Evolutionary conservation across 2,113 vertebrate genomes (phyloP), one percentile per base, ranked within the genome.

Genomic region (Zosterops japonicus): DNA sequence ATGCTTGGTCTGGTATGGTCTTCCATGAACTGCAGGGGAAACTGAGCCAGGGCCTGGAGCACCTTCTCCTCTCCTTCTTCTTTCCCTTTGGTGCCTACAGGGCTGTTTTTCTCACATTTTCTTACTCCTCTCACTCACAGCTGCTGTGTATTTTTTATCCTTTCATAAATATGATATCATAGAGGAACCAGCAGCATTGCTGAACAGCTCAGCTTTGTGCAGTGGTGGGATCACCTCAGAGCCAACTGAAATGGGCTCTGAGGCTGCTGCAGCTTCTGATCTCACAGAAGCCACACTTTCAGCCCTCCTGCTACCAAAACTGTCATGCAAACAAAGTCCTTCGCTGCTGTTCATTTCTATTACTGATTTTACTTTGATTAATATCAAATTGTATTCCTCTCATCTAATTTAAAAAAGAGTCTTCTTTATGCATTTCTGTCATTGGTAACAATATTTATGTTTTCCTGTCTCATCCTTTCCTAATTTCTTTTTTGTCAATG

Each of bases 311-410:
- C 28, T 59, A 44, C 28, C 16, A 44, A 77, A 53, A 44, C 6
- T 22, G 11, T 42, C 9, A n/a, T 0, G 0, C 33, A 41, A 25
- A 23, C 8, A 44, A 89, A 39, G 8, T 75, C 20, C 6, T 61
- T 71, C 61, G 6, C 4, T 59, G 33, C 3, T 74, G 19, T 35
- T 79, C 2, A 59, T 82, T 90, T 81, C 35, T n/a, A 13, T 57
- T 65, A 24, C 17, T 70, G 65, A 6, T 70, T 92, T 50, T 55
- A 69, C 12, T 5, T 39, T 52, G 8, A 42, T 68, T 64, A 46
- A 44, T 56, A 59, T 44, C 0, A 80, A 65, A 50, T 57, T 44
- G 3, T n/a, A 56, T 61, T 79, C 14, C 6, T 68, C 15, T 71
- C 23, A 5, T 71, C 3, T 33, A 70, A 61, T 79, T 67, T 50